A percentile compares a stretch with the other conserved stretches of the same genome.
phyloP scores from a whole-genome alignment of 2,113 vertebrate genomes.

The Pteronura brasiliensis region DNA sequence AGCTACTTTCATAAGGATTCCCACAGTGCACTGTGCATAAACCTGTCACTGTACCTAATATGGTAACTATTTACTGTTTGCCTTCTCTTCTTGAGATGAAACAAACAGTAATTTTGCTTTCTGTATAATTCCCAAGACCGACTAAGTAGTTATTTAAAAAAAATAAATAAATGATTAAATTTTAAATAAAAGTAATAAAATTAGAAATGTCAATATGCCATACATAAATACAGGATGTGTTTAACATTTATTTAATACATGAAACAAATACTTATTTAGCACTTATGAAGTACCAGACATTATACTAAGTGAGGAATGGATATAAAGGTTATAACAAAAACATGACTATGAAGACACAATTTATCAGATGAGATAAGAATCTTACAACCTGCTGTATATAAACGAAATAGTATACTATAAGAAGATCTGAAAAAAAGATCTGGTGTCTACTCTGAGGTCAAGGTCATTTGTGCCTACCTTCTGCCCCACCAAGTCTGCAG shows the following conservation, averaged over 20 bases:
- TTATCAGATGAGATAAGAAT: not conserved
- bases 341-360: not conserved
- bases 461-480: not conserved
- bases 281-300: not conserved
- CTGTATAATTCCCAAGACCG: not conserved
- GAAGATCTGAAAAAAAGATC: not conserved
- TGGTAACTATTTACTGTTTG: not conserved
- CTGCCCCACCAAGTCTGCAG: not conserved
- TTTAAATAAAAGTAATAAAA: not conserved
- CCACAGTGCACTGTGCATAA: not conserved
- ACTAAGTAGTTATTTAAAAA: not conserved
- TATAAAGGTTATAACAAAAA: not conserved
- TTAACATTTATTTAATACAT: slow-evolving; percentile 1
- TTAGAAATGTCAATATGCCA: not conserved
- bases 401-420: not conserved
- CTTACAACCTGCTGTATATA: not conserved
- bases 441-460: not conserved
- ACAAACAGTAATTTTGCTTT: not conserved
- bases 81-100: not conserved
- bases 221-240: not conserved
- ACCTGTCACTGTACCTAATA: not conserved
- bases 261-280: not conserved
- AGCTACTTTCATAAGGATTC: not conserved
- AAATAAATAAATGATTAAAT: not conserved
- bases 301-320: not conserved